Evolutionary conservation across 2,888 invertebrate species (phyloP), one percentile per base, ranked within the genome.

Genomic region (Hecatera dysodea): DNA sequence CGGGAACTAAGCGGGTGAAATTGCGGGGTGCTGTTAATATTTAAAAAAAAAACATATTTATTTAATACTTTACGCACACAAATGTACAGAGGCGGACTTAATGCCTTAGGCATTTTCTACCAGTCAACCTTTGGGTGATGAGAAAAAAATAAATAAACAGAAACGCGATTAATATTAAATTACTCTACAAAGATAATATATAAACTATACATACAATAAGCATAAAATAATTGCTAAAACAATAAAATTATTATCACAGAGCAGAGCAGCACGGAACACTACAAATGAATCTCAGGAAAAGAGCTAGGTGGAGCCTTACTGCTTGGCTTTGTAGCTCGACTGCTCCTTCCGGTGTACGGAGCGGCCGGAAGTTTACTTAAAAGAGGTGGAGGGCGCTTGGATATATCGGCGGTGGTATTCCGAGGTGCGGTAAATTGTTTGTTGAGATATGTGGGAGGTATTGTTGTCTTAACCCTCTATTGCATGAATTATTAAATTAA

Each of bases 351-450:
- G 90, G 86, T 80, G 82, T 80, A 80, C 83, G 87, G 82, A 86
- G 83, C 84, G 75, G 67, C 55, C 86, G 89, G 90, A 90, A 87
- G 90, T 90, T 90, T 90, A 90, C 89, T 90, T 88, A 89, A 82
- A 85, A 83, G 82, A 83, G 86, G 83, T 81, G 84, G 82, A 81
- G 76, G 79, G 78, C 66, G 72, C 65, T 67, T 71, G 61, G 71
- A 77, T 80, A 73, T 78, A 81, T 71, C 70, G 62, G 70, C 59
- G 70, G 78, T 42, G 60, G 42, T 86, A 83, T 86, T 82, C 62
- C 61, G 82, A 80, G 66, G 60, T 53, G 72, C 75, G 82, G 74
- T 64, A 67, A 67, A 44, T 50, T 67, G 69, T 75, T 70, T 73
- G 46, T 48, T 36, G 2, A 27, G 75, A 42, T 68, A 24, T 46